Conservation (phyloP, 2,797 vertebrate species). For the Sebastes variabilis region DNA sequence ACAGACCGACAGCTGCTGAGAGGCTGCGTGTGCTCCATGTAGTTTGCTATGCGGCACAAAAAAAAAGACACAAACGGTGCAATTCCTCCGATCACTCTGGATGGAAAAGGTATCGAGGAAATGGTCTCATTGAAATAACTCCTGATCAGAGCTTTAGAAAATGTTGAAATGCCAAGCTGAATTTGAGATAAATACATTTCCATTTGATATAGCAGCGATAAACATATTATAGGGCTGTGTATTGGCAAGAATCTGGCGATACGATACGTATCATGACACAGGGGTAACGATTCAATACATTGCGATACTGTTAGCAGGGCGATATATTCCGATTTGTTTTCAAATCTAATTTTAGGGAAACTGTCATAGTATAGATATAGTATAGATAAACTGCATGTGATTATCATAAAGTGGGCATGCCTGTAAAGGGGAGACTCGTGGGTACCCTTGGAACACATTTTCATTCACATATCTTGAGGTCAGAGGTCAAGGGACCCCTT, state of each 20-base stretch:
- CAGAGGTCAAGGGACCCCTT: too few relatives aligned
- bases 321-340: too few relatives aligned
- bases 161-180: constrained; percentile 2
- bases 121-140: constrained; percentile 15
- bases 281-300: too few relatives aligned
- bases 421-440: too few relatives aligned
- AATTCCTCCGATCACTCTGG: constrained; percentile 7
- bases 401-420: too few relatives aligned
- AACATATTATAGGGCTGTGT: not conserved
- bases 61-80: constrained; percentile 8
- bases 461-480: too few relatives aligned
- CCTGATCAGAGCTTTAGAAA: not conserved
- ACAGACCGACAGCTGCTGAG: constrained; percentile 70
- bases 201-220: constrained; percentile 1
- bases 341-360: too few relatives aligned
- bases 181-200: constrained; percentile 7
- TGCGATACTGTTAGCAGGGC: too few relatives aligned
- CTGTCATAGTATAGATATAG: too few relatives aligned
- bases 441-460: too few relatives aligned
- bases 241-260: not conserved
- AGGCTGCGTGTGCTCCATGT: constrained; percentile 52
- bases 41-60: constrained; percentile 35
- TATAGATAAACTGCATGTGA: too few relatives aligned
- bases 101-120: constrained; percentile 8
- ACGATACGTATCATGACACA: accelerated